Evolutionary conservation across 2,797 vertebrate genomes (phyloP), one percentile per base, ranked within the genome.

Genomic region (Phaenicophaeus curvirostris): DNA sequence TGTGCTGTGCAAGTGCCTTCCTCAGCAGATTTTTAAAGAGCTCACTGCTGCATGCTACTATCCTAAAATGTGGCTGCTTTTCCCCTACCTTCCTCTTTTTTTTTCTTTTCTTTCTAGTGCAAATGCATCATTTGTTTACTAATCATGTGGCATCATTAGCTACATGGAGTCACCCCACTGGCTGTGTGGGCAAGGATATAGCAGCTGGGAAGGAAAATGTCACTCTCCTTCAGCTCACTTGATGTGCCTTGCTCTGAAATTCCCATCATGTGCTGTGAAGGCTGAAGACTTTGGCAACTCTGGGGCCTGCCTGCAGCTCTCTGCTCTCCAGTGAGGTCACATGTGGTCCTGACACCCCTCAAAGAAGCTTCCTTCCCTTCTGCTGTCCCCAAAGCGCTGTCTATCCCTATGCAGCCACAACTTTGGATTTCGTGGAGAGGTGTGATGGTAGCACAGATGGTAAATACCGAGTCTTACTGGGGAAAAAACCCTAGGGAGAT

Each of bases 1-100:
- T 63, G 91, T 88, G 94, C 51, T 90, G 55, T 68, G 86, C 71
- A 51, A 96, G 50, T 87, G 89, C 75, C 81, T 93, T 85, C 78
- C 89, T 96, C 95, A 95, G 97, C 97, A 96, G 77, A 92, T 96
- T 93, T 91, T 85, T 68, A 76, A 93, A 91, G 87, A 79, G 80
- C 85, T 85, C 51, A 2, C 58, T 89, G 82, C 87, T 91, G 69
- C 3, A 0, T 42, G 27, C 44, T 83, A 6, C 87, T 53, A 6
- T 42, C 25, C 28, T 4, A 1, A 33, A 79, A 61, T 20, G 23
- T 11, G 63, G 23, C 54, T 93, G 0, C 27, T 67, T 59, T 83
- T 79, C 54, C 67, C 17, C 58, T 80, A 65, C 37, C 58, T 89
- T 73, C 80, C 79, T 90, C 53, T n/a, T 30, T n/a, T 13, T n/a